Evolutionary conservation across 1,140 invertebrate species (phyloP), one percentile per base, ranked within the genome.

Genomic region (Macrobrachium nipponense): DNA sequence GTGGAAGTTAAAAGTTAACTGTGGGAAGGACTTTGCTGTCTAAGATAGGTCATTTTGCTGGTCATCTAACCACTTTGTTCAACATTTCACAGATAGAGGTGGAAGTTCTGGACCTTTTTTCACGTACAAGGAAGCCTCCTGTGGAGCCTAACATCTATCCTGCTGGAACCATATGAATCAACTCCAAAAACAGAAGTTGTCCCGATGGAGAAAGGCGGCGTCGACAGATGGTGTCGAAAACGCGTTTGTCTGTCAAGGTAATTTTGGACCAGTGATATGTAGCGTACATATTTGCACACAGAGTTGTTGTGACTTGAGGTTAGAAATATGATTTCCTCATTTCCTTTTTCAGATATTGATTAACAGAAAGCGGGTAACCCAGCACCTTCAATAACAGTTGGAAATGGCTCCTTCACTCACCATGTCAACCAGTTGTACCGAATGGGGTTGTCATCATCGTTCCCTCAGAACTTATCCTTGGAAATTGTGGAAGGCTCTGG

Each of bases 341-440:
- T 36, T 58, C 68, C 0, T 20, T 12, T 70, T 20, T n/a, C 66
- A 86, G 84, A 60, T 86, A 14, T 70, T 86, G 20, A 73, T 86
- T 23, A 86, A 86, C 68, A 86, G 80, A 59, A 86, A 86, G 59
- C 8, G 80, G 51, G 84, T 86, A 36, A n/a, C 84, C 4, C 77
- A 86, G 20, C 84, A 44, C 36, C 84, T 44, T 70, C 59, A 11
- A 23, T 78, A 20, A 60, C 20, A 44, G 23, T 80, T 23, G 84
- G 66, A 11, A 61, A 61, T n/a, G 23, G 77, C 72, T n/a, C n/a
- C 18, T 86, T 86, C 68, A 80, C 77, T 0, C 36, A 80, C 1
- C 66, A 43, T 61, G 23, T 86, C 36, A 78, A 66, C 27, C 84
- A 86, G 66, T 80, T 77, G 0, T 86, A 73, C 36, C 44, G 84